phyloP scores from a whole-genome alignment of 1,140 invertebrate genomes.

The Leptonema lineaticorne region DNA sequence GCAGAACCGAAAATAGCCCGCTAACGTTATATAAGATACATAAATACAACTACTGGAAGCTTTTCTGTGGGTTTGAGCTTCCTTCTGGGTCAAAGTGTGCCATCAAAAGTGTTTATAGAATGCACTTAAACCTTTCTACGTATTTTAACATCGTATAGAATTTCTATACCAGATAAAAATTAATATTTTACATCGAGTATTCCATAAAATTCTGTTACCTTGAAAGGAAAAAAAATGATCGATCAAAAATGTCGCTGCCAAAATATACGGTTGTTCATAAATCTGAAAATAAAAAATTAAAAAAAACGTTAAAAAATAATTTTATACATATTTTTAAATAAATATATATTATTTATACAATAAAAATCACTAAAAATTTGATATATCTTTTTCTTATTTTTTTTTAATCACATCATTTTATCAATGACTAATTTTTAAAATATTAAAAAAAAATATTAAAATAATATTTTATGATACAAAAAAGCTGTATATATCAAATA shows the following conservation, averaged over 20 bases:
- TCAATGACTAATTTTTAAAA: too few relatives aligned
- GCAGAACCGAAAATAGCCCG: too few relatives aligned
- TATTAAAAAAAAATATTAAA: too few relatives aligned
- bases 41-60: not conserved
- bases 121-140: not conserved
- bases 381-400: too few relatives aligned
- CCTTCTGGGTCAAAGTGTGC: constrained; percentile 6
- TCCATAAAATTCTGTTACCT: not conserved
- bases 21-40: not conserved
- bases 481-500: too few relatives aligned
- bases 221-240: not conserved
- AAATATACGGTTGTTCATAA: not conserved
- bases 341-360: too few relatives aligned
- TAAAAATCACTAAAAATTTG: too few relatives aligned
- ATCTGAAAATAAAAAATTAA: not conserved
- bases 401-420: too few relatives aligned
- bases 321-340: too few relatives aligned
- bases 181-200: not conserved
- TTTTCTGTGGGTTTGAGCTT: not conserved
- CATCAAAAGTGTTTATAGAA: not conserved
- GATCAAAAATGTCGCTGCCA: not conserved
- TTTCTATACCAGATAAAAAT: not conserved
- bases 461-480: too few relatives aligned
- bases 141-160: not conserved
- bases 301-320: not conserved